These are phyloP conservation scores for Papilio gigon DNA, from an alignment of 2,888 invertebrate genomes.

Conservation along the genomic window DNA sequence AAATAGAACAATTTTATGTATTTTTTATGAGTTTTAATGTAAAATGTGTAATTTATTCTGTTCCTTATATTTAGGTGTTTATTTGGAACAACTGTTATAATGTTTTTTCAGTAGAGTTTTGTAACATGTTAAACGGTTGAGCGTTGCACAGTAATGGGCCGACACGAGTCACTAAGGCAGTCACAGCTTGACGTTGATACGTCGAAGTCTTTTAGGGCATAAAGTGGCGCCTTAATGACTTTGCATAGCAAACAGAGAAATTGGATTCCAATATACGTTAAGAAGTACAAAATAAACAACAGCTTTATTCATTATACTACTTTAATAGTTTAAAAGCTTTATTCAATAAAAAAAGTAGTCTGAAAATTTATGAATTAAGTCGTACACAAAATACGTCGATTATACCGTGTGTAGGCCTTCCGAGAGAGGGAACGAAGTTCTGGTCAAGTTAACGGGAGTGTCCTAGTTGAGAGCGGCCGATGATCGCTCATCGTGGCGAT, in stretches of 20 bases:
- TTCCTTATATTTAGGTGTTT: too few species aligned
- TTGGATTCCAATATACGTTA: slow-evolving; percentile 19
- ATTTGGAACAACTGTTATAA: neutral
- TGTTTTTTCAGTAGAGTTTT: neutral
- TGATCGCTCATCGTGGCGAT: too few species aligned
- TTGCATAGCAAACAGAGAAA: slow-evolving; percentile 31
- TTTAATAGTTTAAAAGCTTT: too few species aligned
- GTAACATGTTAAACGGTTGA: slow-evolving; percentile 9
- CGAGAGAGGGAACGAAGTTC: too few species aligned
- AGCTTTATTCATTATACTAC: neutral
- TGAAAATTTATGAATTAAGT: too few species aligned
- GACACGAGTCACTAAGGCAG: slow-evolving; percentile 24
- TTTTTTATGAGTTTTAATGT: neutral
- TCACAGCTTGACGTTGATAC: slow-evolving; percentile 34
- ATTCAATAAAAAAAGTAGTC: too few species aligned
- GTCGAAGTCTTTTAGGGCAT: slow-evolving; percentile 22
- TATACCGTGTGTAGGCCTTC: too few species aligned
- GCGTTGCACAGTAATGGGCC: slow-evolving; percentile 14
- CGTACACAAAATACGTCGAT: too few species aligned
- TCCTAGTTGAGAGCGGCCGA: too few species aligned
- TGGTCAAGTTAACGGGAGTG: too few species aligned
- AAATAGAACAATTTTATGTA: too few species aligned
- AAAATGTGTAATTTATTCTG: too few species aligned
- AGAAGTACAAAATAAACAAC: neutral
- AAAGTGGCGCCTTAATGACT: slow-evolving; percentile 22